Percentiles rank a stretch among this genome's conserved stretches.
These are phyloP conservation scores for Heliocidaris erythrogramma DNA, from an alignment of 35 echinoderm and acorn worm species.

Conservation along the genomic window DNA sequence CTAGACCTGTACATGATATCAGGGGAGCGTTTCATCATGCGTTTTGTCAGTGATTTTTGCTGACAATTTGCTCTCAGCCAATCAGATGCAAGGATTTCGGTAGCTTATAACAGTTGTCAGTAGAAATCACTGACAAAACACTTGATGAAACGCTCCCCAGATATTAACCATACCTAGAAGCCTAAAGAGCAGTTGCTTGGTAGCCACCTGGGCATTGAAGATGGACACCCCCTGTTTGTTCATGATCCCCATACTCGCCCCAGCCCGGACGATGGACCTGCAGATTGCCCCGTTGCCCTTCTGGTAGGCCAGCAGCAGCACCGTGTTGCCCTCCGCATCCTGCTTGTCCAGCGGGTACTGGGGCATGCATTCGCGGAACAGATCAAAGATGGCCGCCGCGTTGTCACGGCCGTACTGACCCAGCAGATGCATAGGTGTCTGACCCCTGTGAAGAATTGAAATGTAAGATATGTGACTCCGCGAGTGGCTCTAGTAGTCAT, in stretches of 20 bases:
- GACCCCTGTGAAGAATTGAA: constrained; percentile 59
- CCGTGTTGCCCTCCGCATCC: constrained; percentile 94
- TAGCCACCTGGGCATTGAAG: constrained; percentile 96
- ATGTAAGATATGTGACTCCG: neutral
- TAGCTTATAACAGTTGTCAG: too few species aligned
- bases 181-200: constrained; percentile 94
- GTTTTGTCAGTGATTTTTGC: too few species aligned
- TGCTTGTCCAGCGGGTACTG: constrained; percentile 86
- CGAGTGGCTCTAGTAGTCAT: neutral
- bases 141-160: too few species aligned
- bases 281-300: constrained; percentile 84
- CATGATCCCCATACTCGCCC: constrained; percentile 74
- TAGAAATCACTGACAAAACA: too few species aligned
- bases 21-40: too few species aligned
- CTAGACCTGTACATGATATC: too few species aligned
- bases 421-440: constrained; percentile 86
- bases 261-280: constrained; percentile 80
- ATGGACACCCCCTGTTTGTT: constrained; percentile 96
- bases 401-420: constrained; percentile 89
- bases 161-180: constrained; percentile 60
- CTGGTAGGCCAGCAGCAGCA: constrained; percentile 91
- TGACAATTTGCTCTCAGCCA: too few species aligned
- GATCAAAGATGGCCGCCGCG: constrained; percentile 93
- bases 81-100: too few species aligned
- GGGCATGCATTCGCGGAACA: constrained; percentile 91